Evolutionary conservation across 2,113 vertebrate species (phyloP).

Genomic region (Smithornis capensis): DNA sequence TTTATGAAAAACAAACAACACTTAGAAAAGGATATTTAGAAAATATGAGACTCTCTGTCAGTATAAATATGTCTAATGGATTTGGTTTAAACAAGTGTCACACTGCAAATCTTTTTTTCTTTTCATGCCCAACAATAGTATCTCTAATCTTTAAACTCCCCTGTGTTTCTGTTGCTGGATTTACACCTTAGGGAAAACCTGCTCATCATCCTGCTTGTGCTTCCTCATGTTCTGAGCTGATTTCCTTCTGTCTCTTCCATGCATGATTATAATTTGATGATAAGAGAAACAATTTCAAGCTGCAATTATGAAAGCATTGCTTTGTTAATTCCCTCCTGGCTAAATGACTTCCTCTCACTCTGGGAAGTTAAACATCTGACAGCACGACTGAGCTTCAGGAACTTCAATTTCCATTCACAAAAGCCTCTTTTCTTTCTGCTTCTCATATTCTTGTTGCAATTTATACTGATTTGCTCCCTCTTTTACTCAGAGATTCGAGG

Average conservation of each 20-base stretch:
- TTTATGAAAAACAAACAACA: background rate
- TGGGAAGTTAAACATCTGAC: constrained; percentile 46
- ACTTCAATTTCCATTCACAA: background rate
- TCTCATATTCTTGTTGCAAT: background rate
- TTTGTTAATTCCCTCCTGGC: constrained; percentile 30
- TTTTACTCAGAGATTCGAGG: background rate
- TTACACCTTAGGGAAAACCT: background rate
- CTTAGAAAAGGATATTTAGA: background rate
- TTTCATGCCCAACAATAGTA: background rate
- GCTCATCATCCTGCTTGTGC: background rate
- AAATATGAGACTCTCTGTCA: background rate
- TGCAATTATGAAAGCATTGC: constrained; percentile 39
- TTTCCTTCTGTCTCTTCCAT: background rate
- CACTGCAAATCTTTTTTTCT: background rate
- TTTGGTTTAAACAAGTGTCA: background rate
- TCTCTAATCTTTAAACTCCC: background rate
- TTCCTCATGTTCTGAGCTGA: background rate
- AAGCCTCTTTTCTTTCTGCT: background rate
- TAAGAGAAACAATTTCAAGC: constrained; percentile 44
- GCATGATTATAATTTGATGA: constrained; percentile 16
- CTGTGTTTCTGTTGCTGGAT: background rate
- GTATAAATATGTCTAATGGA: background rate
- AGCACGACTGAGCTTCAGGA: background rate
- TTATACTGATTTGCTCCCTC: background rate
- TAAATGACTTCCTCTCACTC: constrained; percentile 39